Conservation (phyloP, 2,888 invertebrate species). For the Parnassius glacialis region DNA sequence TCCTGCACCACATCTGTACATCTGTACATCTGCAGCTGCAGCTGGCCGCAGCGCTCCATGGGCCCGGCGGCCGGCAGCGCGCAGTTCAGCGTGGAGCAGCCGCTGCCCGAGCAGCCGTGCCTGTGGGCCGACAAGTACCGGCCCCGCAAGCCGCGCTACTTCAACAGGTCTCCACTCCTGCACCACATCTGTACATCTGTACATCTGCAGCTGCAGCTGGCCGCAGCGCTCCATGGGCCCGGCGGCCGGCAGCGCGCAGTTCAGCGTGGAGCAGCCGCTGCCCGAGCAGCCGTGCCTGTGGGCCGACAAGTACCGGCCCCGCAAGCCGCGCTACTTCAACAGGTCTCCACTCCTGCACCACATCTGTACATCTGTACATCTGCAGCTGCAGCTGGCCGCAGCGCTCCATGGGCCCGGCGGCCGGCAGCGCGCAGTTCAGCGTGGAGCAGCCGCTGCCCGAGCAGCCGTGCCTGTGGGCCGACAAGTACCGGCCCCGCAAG, state of each 20-base stretch:
- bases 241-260: slow-evolving; percentile 92
- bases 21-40: background rate
- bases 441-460: slow-evolving; percentile 93
- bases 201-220: slow-evolving; percentile 26
- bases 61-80: slow-evolving; percentile 93
- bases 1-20: background rate
- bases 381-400: slow-evolving; percentile 45
- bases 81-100: slow-evolving; percentile 94
- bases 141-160: slow-evolving; percentile 94
- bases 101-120: slow-evolving; percentile 92
- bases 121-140: slow-evolving; percentile 99
- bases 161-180: no score
- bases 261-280: slow-evolving; percentile 93
- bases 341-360: no score
- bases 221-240: slow-evolving; percentile 89
- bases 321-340: slow-evolving; percentile 90
- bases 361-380: background rate
- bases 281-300: slow-evolving; percentile 94
- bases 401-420: slow-evolving; percentile 90
- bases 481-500: slow-evolving; percentile 98
- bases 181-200: no score
- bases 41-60: slow-evolving; percentile 82
- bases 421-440: slow-evolving; percentile 94
- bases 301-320: slow-evolving; percentile 98
- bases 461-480: slow-evolving; percentile 96